Conservation (phyloP, 2,888 invertebrate genomes). For the Coleophora deauratella region DNA sequence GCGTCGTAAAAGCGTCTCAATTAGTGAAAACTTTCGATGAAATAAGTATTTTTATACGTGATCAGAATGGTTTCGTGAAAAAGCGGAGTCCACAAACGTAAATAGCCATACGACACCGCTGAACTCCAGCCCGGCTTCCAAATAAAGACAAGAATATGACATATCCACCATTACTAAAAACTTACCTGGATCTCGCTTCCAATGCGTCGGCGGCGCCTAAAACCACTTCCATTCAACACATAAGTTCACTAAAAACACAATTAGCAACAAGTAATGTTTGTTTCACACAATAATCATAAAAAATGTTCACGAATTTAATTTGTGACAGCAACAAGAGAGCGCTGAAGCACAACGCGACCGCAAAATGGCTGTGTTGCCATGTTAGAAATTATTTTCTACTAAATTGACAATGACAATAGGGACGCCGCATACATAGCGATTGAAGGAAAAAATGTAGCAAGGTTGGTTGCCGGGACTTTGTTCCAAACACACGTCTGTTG, state of each 20-base stretch:
- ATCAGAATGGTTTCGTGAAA: background rate
- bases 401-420: no score
- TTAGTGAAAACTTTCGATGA: no score
- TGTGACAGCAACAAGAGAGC: conserved; percentile 41
- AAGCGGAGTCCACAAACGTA: conserved; percentile 22
- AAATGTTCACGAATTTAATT: conserved; percentile 50
- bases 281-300: conserved; percentile 55
- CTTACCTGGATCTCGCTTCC: conserved; percentile 49
- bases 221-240: conserved; percentile 43
- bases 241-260: conserved; percentile 42
- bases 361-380: background rate
- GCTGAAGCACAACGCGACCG: conserved; percentile 3
- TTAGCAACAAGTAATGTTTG: conserved; percentile 44
- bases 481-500: no score
- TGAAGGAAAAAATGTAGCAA: no score
- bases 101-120: conserved; percentile 48
- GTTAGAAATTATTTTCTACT: no score
- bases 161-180: conserved; percentile 34
- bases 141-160: conserved; percentile 55
- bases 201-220: conserved; percentile 26
- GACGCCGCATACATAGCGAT: no score
- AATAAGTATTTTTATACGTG: background rate
- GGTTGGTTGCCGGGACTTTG: no score
- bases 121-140: conserved; percentile 44
- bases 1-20: no score